A percentile compares a stretch with the other conserved stretches of the same genome.
These are phyloP conservation scores for Pogonomyrmex californicus DNA, from an alignment of 1,140 invertebrate species.

Conservation along the genomic window DNA sequence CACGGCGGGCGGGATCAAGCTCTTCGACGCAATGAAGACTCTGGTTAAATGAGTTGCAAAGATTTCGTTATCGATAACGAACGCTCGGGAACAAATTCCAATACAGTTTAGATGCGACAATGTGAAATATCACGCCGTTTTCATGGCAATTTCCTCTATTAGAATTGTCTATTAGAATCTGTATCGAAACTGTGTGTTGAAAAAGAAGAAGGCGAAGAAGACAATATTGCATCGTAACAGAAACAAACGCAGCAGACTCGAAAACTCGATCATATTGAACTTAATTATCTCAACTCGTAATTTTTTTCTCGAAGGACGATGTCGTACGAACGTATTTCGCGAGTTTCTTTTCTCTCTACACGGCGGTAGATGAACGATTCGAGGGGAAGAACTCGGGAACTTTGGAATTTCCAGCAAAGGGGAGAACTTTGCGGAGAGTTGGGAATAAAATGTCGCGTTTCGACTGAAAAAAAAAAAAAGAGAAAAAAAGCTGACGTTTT, in stretches of 20 bases:
- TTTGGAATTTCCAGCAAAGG: not conserved
- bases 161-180: not conserved
- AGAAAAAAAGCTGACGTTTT: not conserved
- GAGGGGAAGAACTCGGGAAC: not conserved
- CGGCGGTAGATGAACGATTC: not conserved
- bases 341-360: not conserved
- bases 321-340: not conserved
- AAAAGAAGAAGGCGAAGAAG: not conserved
- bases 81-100: not conserved
- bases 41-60: conserved; percentile 20
- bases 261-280: not conserved
- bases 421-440: not conserved
- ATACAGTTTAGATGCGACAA: not conserved
- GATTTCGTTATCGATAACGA: not conserved
- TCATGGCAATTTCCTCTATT: not conserved
- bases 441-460: not conserved
- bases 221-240: not conserved
- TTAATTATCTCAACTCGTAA: too few relatives aligned
- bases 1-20: not conserved
- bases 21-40: not conserved
- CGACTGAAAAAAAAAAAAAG: not conserved
- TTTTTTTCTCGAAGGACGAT: not conserved
- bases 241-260: not conserved
- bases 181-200: not conserved
- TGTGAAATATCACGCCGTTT: not conserved